Percentiles rank a stretch among this genome's conserved stretches.
Evolutionary conservation across 2,113 vertebrate genomes (phyloP).

Genomic region (Silurus glanis): DNA sequence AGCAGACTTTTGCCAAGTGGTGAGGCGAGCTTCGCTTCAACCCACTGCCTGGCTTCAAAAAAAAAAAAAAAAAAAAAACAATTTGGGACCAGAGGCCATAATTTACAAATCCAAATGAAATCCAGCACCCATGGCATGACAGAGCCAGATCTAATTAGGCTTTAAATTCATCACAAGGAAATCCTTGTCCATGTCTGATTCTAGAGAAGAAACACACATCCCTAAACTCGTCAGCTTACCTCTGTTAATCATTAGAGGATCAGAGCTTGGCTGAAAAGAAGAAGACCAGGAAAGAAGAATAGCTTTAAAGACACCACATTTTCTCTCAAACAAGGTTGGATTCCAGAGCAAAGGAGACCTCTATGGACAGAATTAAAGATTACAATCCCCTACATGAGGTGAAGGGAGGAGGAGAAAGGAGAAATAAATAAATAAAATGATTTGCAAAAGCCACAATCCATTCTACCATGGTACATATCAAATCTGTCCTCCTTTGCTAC

Average conservation of each 20-base stretch:
- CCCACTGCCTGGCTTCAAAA: conserved; percentile 13
- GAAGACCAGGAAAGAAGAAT: background rate
- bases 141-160: background rate
- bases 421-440: background rate
- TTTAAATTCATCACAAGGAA: background rate
- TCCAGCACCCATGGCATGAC: background rate
- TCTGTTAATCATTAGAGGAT: background rate
- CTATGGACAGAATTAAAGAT: conserved; percentile 57
- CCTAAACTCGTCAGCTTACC: background rate
- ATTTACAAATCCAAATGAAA: conserved; percentile 22
- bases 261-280: background rate
- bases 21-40: conserved; percentile 8
- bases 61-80: background rate
- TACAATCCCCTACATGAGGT: conserved; percentile 25
- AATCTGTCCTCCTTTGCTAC: background rate
- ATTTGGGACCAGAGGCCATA: background rate
- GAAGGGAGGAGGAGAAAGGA: no score
- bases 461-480: background rate
- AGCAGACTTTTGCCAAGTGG: background rate
- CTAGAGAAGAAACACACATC: background rate
- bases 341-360: conserved; percentile 56
- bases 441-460: background rate
- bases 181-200: background rate
- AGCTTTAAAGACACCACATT: background rate
- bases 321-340: conserved; percentile 4